Base-by-base conservation (phyloP, 2,113 vertebrate species). In the Mus spicilegus region DNA sequence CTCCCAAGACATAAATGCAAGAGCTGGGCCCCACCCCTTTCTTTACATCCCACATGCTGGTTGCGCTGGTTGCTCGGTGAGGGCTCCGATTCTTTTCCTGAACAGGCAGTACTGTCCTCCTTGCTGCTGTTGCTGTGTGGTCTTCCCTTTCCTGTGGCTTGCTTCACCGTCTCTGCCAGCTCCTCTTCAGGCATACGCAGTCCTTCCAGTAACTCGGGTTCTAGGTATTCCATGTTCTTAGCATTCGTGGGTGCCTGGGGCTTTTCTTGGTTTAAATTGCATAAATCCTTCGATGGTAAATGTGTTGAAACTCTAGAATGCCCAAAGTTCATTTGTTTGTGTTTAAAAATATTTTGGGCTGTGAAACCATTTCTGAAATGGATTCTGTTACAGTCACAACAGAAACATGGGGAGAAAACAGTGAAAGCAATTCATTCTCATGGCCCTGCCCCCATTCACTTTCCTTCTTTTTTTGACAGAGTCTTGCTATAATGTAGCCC, bases 91-190 rank as follows among this genome's bases (percentile, higher is more conserved):
- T 42, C 11, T 13, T 7, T 22, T 77, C 42, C 77, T 19, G 39
- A 49, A 58, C 87, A 54, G 22, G 1, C 5, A 0, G 7, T 19
- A 6, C 30, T 1, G 0, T 2, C 51, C 58, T 30, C 42, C 58
- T 78, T 0, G 0, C 42, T 20, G 5, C 51, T 24, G 24, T 17
- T 33, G 36, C 11, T 39, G 49, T 1, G 3, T 0, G 39, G 49
- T 22, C 75, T 16, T 72, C 20, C 49, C 72, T 80, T 80, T 51
- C 39, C 75, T 8, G 6, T 13, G 5, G 11, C 36, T 86, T 22
- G 16, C 17, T 46, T 89, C 42, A n/a, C 67, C 2, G 36, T 39
- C 30, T 46, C 24, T 8, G 16, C 78, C 46, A 58, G 70, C 78
- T 33, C 51, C 33, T 61, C 28, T 77, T 49, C 13, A 87, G 42